Base-by-base conservation (phyloP, 2,888 invertebrate species). In the Drosophila affinis region DNA sequence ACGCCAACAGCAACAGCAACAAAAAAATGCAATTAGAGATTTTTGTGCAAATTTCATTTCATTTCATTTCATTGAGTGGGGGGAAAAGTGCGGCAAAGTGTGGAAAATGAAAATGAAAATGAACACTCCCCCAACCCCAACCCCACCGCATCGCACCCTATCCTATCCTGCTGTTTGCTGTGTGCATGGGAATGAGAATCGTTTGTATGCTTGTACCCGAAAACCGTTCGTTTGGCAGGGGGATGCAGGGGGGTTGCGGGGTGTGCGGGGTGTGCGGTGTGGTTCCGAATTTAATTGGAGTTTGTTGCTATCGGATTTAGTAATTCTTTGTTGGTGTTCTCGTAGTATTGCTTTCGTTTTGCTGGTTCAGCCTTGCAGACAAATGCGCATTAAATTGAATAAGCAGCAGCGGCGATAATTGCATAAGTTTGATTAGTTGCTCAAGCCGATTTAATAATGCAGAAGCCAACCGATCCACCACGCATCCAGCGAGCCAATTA, bases 391-490 rank as follows among this genome's bases (percentile, higher is more conserved):
- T 84, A 71, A 75, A 85, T 79, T 76, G 72, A 76, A 78, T 84
- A 79, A 74, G 65, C 81, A 74, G 65, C 81, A 57, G 39, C 62
- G 60, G 75, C 83, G 77, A 79, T 82, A 85, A 82, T 86, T 82
- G 86, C 82, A 82, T 72, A 85, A 82, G 77, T 85, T 82, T 83
- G 75, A 85, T 85, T 82, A 85, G 82, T 82, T 82, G 63, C 54
- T 53, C 73, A 75, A 80, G 77, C 64, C 65, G 53, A 57, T 72
- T 77, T 53, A 81, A 78, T 78, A 79, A 68, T 58, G 54, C 54
- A 57, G 60, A 27, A 39, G 27, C 56, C 65, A 32, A 7, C 57
- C n/a, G 12, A 44, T 14, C 53, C 14, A n/a, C n/a, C 62, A 32
- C 59, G 14, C 53, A 9, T 44, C 34, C 47, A 18, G 32, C 57